Conservation (phyloP, 2,888 invertebrate genomes). For the Amaurobius ferox region DNA sequence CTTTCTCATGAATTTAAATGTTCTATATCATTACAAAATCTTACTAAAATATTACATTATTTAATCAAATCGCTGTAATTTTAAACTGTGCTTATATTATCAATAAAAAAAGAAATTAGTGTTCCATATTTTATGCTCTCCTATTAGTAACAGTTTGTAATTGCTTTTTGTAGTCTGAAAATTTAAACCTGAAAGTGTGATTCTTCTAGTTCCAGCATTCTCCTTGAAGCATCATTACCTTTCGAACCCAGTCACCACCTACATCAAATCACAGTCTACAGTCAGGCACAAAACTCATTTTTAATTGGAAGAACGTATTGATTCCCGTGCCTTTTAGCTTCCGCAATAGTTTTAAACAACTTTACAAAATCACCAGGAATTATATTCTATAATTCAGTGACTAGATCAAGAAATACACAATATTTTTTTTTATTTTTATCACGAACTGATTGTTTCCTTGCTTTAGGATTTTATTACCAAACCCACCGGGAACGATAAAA, state of each 20-base stretch:
- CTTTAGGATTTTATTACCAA: not conserved
- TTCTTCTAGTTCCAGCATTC: not conserved
- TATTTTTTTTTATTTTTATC: not conserved
- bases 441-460: not conserved
- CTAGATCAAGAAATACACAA: not conserved
- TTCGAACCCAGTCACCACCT: no score
- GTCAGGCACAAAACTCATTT: constrained; percentile 10
- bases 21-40: no score
- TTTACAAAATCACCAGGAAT: constrained; percentile 1
- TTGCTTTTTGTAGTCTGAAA: no score
- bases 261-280: constrained; percentile 10
- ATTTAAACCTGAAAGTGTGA: no score
- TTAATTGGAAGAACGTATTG: constrained; percentile 1
- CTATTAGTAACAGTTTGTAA: no score
- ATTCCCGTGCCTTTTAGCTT: not conserved
- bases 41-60: no score
- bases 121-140: no score
- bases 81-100: no score
- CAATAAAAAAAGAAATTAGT: no score
- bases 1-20: no score
- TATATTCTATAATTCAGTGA: constrained; percentile 11
- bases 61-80: no score
- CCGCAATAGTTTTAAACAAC: not conserved
- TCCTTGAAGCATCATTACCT: not conserved
- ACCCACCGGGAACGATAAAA: not conserved